phyloP scores from a whole-genome alignment of 2,113 vertebrate genomes.

The Xiphorhynchus elegans region DNA sequence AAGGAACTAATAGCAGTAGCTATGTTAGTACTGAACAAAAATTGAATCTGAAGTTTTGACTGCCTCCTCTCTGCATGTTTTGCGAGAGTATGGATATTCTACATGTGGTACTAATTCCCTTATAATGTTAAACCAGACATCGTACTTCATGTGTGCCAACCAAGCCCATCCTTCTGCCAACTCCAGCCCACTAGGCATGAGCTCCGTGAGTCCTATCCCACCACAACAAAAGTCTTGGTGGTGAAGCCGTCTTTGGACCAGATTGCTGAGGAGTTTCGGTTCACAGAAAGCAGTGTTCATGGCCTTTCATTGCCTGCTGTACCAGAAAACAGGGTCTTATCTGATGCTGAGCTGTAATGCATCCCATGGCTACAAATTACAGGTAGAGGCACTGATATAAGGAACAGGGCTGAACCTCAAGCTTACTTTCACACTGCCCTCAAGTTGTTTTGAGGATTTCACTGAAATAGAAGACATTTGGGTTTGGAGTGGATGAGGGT shows the following conservation, averaged over 20 bases:
- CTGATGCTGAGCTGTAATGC: neutral
- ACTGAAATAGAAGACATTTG: neutral
- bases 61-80: neutral
- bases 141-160: neutral
- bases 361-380: neutral
- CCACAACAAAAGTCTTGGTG: neutral
- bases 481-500: accelerated
- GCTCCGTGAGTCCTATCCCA: neutral
- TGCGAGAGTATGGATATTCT: neutral
- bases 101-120: neutral
- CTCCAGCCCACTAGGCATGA: neutral
- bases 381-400: neutral
- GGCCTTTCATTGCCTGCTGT: neutral
- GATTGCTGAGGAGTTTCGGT: neutral
- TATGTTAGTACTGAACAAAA: neutral
- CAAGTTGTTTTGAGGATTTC: neutral
- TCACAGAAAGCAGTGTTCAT: neutral
- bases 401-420: neutral
- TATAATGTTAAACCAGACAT: neutral
- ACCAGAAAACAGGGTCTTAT: neutral
- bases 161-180: neutral
- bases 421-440: neutral
- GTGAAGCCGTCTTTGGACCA: neutral
- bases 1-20: neutral
- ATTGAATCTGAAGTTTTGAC: neutral